These are phyloP conservation scores for Percina caprodes DNA, from an alignment of 2,113 vertebrate genomes.

Conservation along the genomic window DNA sequence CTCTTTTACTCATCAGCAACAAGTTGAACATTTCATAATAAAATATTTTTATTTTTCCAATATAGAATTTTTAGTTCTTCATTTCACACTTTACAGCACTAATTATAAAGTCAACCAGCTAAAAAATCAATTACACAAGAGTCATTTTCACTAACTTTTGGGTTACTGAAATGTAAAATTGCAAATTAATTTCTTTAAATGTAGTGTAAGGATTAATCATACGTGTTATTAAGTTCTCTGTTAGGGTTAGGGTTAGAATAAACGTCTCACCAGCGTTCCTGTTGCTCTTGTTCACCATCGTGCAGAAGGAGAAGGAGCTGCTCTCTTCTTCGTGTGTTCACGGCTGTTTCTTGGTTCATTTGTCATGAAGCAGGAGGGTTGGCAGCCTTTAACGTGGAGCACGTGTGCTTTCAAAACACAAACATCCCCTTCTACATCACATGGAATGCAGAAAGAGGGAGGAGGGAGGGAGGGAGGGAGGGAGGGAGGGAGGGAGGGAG, in stretches of 20 bases:
- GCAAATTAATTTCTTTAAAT: neutral
- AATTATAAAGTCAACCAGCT: no score
- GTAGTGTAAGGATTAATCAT: neutral
- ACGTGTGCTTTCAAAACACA: slow-evolving; percentile 47
- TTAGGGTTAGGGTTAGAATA: neutral
- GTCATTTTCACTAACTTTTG: neutral
- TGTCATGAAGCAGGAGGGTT: neutral
- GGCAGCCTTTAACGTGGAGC: neutral
- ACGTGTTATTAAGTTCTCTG: no score
- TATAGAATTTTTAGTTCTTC: neutral
- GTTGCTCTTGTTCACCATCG: slow-evolving; percentile 1
- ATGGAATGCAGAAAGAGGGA: slow-evolving; percentile 16
- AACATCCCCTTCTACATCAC: slow-evolving; percentile 14
- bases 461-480: slow-evolving; percentile 39
- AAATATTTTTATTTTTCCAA: neutral
- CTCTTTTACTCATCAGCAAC: neutral
- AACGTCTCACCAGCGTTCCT: slow-evolving; percentile 56
- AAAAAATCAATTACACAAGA: no score
- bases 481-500: slow-evolving; percentile 16
- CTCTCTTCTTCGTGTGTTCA: neutral
- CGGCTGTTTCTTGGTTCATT: neutral
- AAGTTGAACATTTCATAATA: neutral
- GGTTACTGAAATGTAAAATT: neutral
- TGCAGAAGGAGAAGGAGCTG: neutral
- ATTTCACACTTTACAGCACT: neutral